phyloP scores from a whole-genome alignment of 2,113 vertebrate genomes.

The Chionodraco myersi region DNA sequence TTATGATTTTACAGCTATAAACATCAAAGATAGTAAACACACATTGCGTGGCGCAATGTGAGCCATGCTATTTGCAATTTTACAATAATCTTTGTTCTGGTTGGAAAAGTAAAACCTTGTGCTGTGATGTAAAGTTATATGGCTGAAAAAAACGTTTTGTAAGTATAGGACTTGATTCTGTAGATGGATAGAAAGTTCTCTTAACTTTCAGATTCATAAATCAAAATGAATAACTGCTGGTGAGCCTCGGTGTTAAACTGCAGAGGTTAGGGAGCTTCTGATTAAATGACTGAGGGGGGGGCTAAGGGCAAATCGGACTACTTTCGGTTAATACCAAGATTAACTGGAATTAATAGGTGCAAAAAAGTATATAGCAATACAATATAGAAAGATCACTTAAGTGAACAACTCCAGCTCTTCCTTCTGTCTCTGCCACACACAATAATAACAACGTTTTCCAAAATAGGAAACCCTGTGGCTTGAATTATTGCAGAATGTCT shows the following conservation, averaged over 20 bases:
- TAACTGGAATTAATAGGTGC: neutral
- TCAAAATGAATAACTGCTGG: neutral
- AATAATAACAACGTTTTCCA: neutral
- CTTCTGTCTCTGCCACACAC: neutral
- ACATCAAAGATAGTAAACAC: neutral
- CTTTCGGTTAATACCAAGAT: neutral
- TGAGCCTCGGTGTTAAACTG: neutral
- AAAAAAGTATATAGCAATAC: neutral
- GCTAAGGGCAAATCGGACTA: neutral
- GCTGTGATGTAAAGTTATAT: neutral
- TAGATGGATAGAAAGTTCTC: constrained; percentile 7
- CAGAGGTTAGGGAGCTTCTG: neutral
- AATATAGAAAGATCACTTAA: neutral
- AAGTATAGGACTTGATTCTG: neutral
- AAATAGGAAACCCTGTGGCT: neutral
- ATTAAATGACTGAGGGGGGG: neutral
- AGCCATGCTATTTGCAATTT: neutral
- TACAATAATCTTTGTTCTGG: neutral
- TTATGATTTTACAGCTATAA: neutral
- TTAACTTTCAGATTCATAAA: constrained; percentile 5
- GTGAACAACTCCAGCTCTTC: neutral
- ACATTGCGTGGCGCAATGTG: too few relatives aligned
- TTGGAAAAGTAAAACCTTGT: neutral
- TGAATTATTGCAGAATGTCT: constrained; percentile 15
- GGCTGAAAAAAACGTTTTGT: neutral